Base-by-base conservation (phyloP, 2,888 invertebrate species). In the Pristionchus japonicus region DNA sequence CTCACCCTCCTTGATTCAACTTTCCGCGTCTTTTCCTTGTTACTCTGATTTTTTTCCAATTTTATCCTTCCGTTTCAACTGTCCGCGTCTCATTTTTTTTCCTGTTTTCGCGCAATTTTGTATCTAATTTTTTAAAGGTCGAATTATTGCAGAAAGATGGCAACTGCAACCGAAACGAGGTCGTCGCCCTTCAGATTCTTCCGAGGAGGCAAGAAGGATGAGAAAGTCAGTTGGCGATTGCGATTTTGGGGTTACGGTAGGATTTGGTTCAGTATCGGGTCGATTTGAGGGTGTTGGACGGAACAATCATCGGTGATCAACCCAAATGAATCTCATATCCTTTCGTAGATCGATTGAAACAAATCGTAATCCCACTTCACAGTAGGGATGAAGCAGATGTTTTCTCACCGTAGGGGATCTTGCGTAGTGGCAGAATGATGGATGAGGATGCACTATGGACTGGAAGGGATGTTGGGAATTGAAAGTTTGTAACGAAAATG, bases 141-240 rank as follows among this genome's bases (percentile, higher is more conserved):
- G 61, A n/a, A 13, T 23, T 13, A 64, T 74, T 74, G 15, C 67
- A 67, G 67, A 34, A 67, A 49, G 6, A 84, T 57, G 61, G 61
- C 61, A 43, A 61, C 84, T 23, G n/a, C 84, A 61, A 27, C 57
- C 13, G 40, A 57, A 37, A 15, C 84, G n/a, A 49, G 61, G 15
- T 84, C 84, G 13, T 84, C 84, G 11, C 84, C 84, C 6, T 84
- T 84, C 27, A 17, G 84, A 84, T 84, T 84, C 61, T 84, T 84
- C 84, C 61, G 31, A 49, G 84, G 84, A 37, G 61, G 61, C n/a
- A 84, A 61, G 61, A 31, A 84, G 6, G 61, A 40, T 0, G 84
- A 61, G 0, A 84, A 40, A 40, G 74, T 77, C 34, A 70, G 67
- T 70, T 70, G 31, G 17, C 37, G 67, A 70, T 70, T 17, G 4